Evolutionary conservation across 2,888 invertebrate genomes (phyloP).

Genomic region (Eupithecia tripunctaria): DNA sequence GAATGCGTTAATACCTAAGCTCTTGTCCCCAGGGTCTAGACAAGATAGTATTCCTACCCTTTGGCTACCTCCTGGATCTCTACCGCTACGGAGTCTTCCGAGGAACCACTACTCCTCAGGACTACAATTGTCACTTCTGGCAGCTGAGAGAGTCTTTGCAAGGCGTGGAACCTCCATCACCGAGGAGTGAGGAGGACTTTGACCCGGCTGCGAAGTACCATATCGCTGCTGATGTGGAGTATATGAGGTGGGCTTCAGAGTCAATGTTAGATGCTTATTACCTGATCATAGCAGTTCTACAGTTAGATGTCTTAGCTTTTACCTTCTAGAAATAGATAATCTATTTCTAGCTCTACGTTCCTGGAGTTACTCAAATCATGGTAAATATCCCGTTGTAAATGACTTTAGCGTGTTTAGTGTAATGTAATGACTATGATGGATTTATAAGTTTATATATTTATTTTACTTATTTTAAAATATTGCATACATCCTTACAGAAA

Average conservation of each 20-base stretch:
- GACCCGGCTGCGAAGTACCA: constrained; percentile 89
- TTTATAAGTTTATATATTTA: no score
- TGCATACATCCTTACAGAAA: no score
- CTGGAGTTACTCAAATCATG: no score
- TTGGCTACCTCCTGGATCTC: constrained; percentile 87
- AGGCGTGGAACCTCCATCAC: constrained; percentile 86
- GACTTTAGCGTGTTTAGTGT: no score
- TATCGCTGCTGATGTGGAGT: constrained; percentile 86
- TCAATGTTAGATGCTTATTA: not conserved
- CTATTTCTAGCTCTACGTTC: no score
- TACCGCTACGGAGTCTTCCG: constrained; percentile 88
- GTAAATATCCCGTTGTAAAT: no score
- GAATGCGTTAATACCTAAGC: not conserved
- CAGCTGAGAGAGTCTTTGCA: constrained; percentile 84
- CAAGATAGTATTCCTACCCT: constrained; percentile 89
- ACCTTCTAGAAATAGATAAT: no score
- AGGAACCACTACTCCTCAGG: constrained; percentile 83
- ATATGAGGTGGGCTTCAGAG: constrained; percentile 82
- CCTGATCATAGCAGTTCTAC: no score
- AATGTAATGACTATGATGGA: no score
- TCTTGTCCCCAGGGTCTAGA: constrained; percentile 81
- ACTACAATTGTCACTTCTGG: constrained; percentile 89
- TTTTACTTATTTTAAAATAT: no score
- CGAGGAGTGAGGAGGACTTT: constrained; percentile 86
- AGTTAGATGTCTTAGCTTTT: no score